phyloP scores from a whole-genome alignment of 2,797 vertebrate genomes.

The Myoxocephalus aenaeus region DNA sequence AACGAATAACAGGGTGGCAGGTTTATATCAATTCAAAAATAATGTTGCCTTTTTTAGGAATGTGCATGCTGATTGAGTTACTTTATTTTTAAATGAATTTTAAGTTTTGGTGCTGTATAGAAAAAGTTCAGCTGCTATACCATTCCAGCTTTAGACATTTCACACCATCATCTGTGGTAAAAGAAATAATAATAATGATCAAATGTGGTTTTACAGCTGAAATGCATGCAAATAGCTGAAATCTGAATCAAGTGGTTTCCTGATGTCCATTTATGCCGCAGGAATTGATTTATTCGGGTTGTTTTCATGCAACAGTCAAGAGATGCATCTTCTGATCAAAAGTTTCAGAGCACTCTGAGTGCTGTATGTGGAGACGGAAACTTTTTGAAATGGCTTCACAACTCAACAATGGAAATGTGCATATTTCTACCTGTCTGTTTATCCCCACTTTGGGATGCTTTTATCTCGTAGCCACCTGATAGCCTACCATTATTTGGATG shows the following conservation, averaged over 20 bases:
- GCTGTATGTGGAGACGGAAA: slow-evolving; percentile 63
- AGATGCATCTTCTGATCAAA: slow-evolving; percentile 73
- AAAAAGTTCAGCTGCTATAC: background rate
- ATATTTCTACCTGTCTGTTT: slow-evolving; percentile 77
- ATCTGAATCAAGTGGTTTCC: slow-evolving; percentile 69
- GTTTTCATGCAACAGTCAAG: slow-evolving; percentile 66
- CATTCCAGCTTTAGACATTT: slow-evolving; percentile 17
- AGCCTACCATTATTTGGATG: slow-evolving; percentile 76
- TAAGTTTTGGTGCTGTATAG: background rate
- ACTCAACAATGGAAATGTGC: slow-evolving; percentile 73
- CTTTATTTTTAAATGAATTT: background rate
- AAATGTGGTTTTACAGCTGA: slow-evolving; percentile 47
- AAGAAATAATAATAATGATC: slow-evolving; percentile 53
- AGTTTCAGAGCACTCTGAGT: slow-evolving; percentile 71
- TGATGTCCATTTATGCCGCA: slow-evolving; percentile 57
- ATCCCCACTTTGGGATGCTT: slow-evolving; percentile 75
- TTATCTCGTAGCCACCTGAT: slow-evolving; percentile 70
- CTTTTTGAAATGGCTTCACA: slow-evolving; percentile 72
- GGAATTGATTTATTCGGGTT: slow-evolving; percentile 64
- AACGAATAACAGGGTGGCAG: background rate
- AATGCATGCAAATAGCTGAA: slow-evolving; percentile 73
- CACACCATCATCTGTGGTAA: slow-evolving; percentile 20
- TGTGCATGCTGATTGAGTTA: background rate
- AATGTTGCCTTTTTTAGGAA: background rate
- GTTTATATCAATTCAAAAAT: background rate